Conservation (phyloP, 2,113 vertebrate species). For the Anser brachyrhynchus region DNA sequence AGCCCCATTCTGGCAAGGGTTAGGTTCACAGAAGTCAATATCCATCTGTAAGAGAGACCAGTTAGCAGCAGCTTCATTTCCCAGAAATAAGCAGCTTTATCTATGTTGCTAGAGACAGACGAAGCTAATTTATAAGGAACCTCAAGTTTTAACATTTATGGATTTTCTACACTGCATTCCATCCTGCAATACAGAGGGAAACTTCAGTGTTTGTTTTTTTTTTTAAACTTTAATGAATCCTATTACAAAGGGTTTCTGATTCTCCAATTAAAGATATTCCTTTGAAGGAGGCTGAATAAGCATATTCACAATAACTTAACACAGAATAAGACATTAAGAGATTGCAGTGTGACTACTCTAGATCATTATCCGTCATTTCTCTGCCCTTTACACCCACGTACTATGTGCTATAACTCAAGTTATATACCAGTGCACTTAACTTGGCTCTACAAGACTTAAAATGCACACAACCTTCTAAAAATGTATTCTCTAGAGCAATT, state of each 20-base stretch:
- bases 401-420: not conserved
- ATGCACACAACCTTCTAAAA: not conserved
- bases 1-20: constrained; percentile 89
- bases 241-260: not conserved
- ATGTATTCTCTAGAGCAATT: not conserved
- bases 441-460: not conserved
- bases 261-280: not conserved
- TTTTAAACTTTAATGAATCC: not conserved
- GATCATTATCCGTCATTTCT: not conserved
- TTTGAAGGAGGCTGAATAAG: not conserved
- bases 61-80: constrained; percentile 17
- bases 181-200: not conserved
- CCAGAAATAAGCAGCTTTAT: constrained; percentile 2
- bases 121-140: not conserved
- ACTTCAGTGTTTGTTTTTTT: not conserved
- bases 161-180: not conserved
- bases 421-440: not conserved
- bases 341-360: not conserved
- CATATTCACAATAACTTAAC: not conserved
- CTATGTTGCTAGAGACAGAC: not conserved
- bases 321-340: not conserved
- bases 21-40: constrained; percentile 85
- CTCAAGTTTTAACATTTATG: constrained; percentile 2
- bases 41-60: constrained; percentile 75
- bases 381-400: not conserved